Percentiles rank a stretch among this genome's conserved stretches.
Evolutionary conservation across 2,797 vertebrate species (phyloP).

Genomic region (Paramormyrops hopkinsi): DNA sequence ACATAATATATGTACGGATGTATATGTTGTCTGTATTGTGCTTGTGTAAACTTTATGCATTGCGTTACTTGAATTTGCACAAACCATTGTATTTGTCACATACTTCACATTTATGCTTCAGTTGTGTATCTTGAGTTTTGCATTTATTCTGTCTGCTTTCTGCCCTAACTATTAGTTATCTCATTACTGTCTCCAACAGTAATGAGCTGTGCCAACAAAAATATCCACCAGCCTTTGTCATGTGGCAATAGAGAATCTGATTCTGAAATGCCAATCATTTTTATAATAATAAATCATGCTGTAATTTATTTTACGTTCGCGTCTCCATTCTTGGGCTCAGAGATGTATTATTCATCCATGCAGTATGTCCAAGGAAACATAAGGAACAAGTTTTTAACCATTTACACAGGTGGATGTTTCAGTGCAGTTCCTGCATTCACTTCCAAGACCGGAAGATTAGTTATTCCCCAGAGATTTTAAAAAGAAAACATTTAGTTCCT

Average conservation of each 20-base stretch:
- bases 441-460: conserved; percentile 1
- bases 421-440: background rate
- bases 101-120: background rate
- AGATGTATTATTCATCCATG: background rate
- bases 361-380: background rate
- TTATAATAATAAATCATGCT: background rate
- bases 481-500: background rate
- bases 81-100: background rate
- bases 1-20: background rate
- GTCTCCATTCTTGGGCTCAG: background rate
- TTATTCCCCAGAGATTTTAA: background rate
- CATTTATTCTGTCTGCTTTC: background rate
- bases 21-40: background rate
- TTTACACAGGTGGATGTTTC: background rate
- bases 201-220: background rate
- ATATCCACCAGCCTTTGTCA: background rate
- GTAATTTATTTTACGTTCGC: background rate
- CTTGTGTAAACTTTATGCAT: background rate
- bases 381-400: conserved; percentile 1
- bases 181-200: background rate
- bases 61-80: background rate
- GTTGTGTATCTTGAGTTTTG: background rate
- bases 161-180: background rate
- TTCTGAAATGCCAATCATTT: background rate
- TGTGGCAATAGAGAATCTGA: background rate